phyloP scores from a whole-genome alignment of 1,140 invertebrate genomes.

The Anastrepha obliqua region DNA sequence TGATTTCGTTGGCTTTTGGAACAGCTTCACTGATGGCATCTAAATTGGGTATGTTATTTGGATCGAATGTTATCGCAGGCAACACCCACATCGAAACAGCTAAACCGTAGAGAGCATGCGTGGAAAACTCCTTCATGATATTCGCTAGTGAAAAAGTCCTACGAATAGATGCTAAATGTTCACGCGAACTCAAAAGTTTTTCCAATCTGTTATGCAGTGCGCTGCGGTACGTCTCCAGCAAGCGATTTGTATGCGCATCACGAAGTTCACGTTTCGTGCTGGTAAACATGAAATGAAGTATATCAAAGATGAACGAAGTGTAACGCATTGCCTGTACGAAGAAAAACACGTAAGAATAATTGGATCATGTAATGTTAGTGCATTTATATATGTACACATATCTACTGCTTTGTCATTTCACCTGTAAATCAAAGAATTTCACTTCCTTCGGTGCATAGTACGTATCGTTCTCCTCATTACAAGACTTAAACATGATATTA shows the following conservation, averaged over 20 bases:
- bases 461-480: conserved; percentile 60
- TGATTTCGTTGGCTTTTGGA: conserved; percentile 67
- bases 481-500: conserved; percentile 73
- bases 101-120: conserved; percentile 69
- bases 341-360: not conserved
- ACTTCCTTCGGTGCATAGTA: conserved; percentile 62
- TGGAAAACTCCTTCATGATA: conserved; percentile 67
- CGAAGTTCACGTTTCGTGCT: conserved; percentile 68
- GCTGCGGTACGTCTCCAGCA: conserved; percentile 65
- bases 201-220: conserved; percentile 62
- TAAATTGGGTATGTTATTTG: conserved; percentile 70
- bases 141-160: conserved; percentile 65
- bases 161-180: conserved; percentile 60
- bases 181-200: conserved; percentile 61
- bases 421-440: conserved; percentile 77
- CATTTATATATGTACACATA: not conserved
- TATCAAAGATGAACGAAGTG: conserved; percentile 76
- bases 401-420: conserved; percentile 72
- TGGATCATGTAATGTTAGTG: too few species aligned
- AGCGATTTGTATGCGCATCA: conserved; percentile 65
- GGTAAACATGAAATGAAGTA: conserved; percentile 72
- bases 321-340: conserved; percentile 75
- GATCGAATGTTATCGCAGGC: conserved; percentile 71
- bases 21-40: conserved; percentile 70
- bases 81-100: conserved; percentile 72